Evolutionary conservation across 2,888 invertebrate genomes (phyloP).

Genomic region (Cheilosia urbana): DNA sequence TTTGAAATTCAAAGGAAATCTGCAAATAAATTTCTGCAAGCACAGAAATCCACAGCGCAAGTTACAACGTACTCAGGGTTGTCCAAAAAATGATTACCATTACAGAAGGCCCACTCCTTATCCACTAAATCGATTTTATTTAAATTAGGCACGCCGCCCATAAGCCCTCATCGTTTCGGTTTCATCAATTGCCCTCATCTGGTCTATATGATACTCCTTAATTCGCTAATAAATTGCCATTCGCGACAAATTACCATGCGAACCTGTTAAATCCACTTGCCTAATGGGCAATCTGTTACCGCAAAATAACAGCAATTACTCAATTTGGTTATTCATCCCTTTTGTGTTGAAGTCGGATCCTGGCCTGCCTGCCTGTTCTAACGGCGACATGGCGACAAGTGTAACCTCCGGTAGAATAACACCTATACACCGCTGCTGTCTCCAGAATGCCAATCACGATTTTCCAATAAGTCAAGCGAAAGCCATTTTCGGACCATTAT

Average conservation of each 20-base stretch:
- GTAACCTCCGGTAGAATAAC: conserved; percentile 27
- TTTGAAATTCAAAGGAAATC: too few species aligned
- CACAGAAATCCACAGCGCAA: too few species aligned
- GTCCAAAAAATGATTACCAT: too few species aligned
- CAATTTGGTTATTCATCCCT: conserved; percentile 63
- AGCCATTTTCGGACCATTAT: conserved; percentile 76
- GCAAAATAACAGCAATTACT: conserved; percentile 74
- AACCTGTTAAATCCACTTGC: conserved; percentile 64
- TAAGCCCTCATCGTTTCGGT: conserved; percentile 29
- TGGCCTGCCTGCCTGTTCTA: background rate
- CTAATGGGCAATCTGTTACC: conserved; percentile 73
- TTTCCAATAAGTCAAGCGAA: conserved; percentile 76
- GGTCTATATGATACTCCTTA: background rate
- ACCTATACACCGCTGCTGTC: conserved; percentile 19
- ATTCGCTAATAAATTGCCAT: conserved; percentile 59
- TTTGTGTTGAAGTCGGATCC: background rate
- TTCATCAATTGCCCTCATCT: conserved; percentile 1
- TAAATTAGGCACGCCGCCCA: conserved; percentile 1
- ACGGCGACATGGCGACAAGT: conserved; percentile 4
- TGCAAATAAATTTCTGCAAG: too few species aligned
- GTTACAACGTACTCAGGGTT: too few species aligned
- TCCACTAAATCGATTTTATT: conserved; percentile 15
- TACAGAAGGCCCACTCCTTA: too few species aligned
- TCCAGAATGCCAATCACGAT: conserved; percentile 76
- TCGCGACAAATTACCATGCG: conserved; percentile 36